phyloP scores from a whole-genome alignment of 2,113 vertebrate genomes.

The Heloderma charlesbogerti region DNA sequence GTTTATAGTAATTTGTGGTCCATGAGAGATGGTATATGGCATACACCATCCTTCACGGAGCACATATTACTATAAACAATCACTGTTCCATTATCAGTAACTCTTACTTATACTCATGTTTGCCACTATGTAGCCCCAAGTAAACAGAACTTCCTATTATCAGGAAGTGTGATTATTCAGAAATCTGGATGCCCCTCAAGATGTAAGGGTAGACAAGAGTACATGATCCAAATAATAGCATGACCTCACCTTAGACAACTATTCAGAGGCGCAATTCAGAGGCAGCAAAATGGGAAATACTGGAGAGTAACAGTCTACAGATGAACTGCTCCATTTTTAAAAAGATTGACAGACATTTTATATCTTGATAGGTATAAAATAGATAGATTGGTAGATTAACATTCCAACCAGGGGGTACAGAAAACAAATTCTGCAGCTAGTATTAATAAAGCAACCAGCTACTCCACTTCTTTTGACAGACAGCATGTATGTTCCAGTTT shows the following conservation, averaged over 20 bases:
- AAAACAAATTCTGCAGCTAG: slow-evolving; percentile 47
- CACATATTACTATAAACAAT: background rate
- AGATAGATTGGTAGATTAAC: no score
- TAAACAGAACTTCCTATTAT: background rate
- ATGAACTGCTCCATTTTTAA: slow-evolving; percentile 37
- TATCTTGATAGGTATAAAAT: no score
- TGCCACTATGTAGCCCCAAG: background rate
- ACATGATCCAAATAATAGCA: background rate
- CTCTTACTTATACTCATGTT: background rate
- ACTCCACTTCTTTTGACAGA: background rate
- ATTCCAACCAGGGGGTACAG: slow-evolving; percentile 60
- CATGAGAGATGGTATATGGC: no score
- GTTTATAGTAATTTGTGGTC: background rate
- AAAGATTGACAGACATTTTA: slow-evolving; percentile 50
- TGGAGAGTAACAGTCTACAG: slow-evolving; percentile 47
- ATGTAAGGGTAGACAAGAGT: no score
- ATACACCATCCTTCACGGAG: background rate
- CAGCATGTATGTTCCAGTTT: slow-evolving; percentile 11
- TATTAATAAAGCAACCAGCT: slow-evolving; percentile 44
- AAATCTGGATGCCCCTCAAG: background rate
- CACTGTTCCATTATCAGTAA: background rate
- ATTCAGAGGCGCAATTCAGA: background rate
- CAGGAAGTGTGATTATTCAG: background rate
- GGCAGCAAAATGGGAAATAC: slow-evolving; percentile 4
- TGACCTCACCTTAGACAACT: background rate